Evolutionary conservation across 2,797 vertebrate genomes (phyloP).

Genomic region (Anisognathus igniventris): DNA sequence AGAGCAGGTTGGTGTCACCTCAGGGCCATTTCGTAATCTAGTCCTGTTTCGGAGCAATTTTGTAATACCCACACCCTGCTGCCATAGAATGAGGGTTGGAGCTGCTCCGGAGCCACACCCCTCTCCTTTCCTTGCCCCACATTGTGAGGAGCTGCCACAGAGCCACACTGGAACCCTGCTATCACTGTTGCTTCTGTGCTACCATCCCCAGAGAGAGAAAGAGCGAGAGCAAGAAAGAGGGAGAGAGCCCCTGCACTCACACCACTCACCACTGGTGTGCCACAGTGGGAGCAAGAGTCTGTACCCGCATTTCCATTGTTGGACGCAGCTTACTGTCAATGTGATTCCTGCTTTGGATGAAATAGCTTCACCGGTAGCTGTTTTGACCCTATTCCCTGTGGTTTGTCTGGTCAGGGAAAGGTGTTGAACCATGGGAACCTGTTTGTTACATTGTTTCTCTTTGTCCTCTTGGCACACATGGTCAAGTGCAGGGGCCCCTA

Average conservation of each 20-base stretch:
- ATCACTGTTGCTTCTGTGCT: neutral
- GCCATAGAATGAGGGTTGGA: neutral
- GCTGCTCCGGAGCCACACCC: neutral
- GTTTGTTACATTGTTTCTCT: neutral
- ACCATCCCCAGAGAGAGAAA: neutral
- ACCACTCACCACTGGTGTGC: neutral
- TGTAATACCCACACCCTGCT: neutral
- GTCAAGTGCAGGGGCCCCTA: neutral
- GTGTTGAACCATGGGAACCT: neutral
- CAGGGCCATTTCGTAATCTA: neutral
- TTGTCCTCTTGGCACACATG: neutral
- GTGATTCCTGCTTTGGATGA: neutral
- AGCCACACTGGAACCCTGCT: neutral
- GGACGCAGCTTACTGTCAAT: neutral
- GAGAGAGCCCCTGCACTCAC: neutral
- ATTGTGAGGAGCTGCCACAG: neutral
- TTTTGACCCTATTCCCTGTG: neutral
- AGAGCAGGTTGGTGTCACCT: neutral
- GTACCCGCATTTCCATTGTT: neutral
- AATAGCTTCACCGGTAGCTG: neutral
- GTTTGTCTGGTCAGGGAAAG: neutral
- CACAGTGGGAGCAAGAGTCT: neutral
- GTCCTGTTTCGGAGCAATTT: neutral
- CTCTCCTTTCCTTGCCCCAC: neutral
- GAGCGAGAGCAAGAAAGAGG: too few relatives aligned